These are phyloP conservation scores for Cephus pulcher DNA, from an alignment of 2,888 invertebrate genomes.

Conservation along the genomic window DNA sequence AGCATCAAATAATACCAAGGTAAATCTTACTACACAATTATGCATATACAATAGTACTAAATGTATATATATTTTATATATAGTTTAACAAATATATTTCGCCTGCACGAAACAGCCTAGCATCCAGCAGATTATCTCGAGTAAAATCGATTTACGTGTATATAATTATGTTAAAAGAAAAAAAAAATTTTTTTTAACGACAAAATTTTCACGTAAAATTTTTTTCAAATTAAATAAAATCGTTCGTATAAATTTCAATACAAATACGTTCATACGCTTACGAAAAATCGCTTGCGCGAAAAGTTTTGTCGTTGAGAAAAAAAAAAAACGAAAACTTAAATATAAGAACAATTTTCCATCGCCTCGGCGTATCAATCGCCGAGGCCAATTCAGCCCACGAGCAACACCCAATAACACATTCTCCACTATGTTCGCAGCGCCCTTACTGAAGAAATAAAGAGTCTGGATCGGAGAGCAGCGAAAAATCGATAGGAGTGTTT, in stretches of 20 bases:
- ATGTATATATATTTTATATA: background rate
- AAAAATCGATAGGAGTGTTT: background rate
- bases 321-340: background rate
- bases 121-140: background rate
- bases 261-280: too few species aligned
- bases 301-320: background rate
- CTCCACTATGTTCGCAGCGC: background rate
- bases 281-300: background rate
- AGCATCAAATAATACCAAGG: background rate
- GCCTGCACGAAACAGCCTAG: background rate
- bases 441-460: background rate
- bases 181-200: background rate
- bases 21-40: background rate
- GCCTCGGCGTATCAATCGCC: background rate
- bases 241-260: too few species aligned
- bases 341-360: background rate
- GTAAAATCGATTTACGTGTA: background rate
- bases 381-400: background rate
- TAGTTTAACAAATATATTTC: background rate
- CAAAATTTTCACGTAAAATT: background rate
- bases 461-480: background rate
- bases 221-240: background rate
- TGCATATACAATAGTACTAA: background rate
- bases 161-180: background rate
- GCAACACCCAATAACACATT: background rate